phyloP scores from a whole-genome alignment of 35 echinoderm and acorn worm genomes.

The Chiridota heheva region DNA sequence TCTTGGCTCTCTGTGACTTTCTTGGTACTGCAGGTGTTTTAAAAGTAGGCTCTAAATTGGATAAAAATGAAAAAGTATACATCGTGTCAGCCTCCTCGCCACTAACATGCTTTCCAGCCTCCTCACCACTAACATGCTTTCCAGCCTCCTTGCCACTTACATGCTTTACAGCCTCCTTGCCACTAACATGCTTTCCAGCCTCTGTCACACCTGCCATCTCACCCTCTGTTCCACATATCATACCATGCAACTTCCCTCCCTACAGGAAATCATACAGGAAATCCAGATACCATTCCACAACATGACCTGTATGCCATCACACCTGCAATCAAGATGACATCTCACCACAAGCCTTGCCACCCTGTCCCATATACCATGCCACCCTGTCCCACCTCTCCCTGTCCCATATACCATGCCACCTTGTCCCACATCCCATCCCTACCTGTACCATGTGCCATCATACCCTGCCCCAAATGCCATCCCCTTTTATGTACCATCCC shows the following conservation, averaged over 20 bases:
- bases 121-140: neutral
- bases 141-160: neutral
- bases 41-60: neutral
- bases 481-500: no score
- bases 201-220: neutral
- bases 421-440: no score
- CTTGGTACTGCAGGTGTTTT: slow-evolving; percentile 19
- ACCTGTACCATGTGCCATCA: no score
- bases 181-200: neutral
- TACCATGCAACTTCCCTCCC: neutral
- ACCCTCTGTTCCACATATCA: neutral
- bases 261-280: neutral
- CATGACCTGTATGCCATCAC: no score
- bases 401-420: no score
- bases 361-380: no score
- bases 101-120: neutral
- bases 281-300: no score
- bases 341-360: no score
- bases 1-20: slow-evolving; percentile 15
- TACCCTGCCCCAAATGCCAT: no score
- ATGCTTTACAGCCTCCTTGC: neutral
- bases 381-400: no score
- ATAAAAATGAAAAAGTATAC: neutral
- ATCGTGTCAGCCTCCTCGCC: neutral
- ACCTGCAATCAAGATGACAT: no score